A percentile compares a stretch with the other conserved stretches of the same genome.
phyloP scores from a whole-genome alignment of 1,140 invertebrate species.

The fruit fly (Drosophila melanogaster) region Release_6_plus_ISO1_MT NC_004354.4:6554501-6555000 shows the following conservation, averaged over 20 bases:
- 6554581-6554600: conserved; percentile 64
- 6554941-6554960: conserved; percentile 83
- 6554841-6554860: conserved; percentile 38
- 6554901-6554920: conserved; percentile 80
- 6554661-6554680: conserved; percentile 56
- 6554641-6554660: conserved; percentile 23
- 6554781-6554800: conserved; percentile 44
- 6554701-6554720: conserved; percentile 9
- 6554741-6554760: conserved; percentile 17
- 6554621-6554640: conserved; percentile 67
- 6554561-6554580: conserved; percentile 25
- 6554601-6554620: conserved; percentile 49
- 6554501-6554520: conserved; percentile 77
- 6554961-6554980: conserved; percentile 80
- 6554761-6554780: conserved; percentile 76
- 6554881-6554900: conserved; percentile 83
- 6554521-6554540: conserved; percentile 76
- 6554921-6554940: conserved; percentile 83
- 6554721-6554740: conserved; percentile 20
- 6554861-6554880: conserved; percentile 55
- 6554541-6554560: conserved; percentile 59
- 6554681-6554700: conserved; percentile 19
- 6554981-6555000: conserved; percentile 82
- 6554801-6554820: conserved; percentile 18
- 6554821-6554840: conserved; percentile 13